These are phyloP conservation scores for Proteles cristata DNA, from an alignment of 2,113 vertebrate species.

Conservation along the genomic window DNA sequence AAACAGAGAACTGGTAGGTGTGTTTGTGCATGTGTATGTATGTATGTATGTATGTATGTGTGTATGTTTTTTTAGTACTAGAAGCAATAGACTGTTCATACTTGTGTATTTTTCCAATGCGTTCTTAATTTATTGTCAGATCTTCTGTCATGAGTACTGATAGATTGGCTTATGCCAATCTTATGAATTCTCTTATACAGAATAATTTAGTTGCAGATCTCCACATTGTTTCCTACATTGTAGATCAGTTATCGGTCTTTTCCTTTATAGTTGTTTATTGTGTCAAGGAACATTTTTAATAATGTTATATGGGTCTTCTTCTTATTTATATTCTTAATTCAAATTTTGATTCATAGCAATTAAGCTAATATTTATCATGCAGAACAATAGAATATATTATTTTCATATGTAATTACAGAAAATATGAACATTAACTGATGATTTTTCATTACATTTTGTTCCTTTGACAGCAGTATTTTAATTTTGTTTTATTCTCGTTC, in stretches of 20 bases:
- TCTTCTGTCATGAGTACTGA: not conserved
- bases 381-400: not conserved
- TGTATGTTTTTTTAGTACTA: not conserved
- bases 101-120: not conserved
- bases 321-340: slow-evolving; percentile 61
- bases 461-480: slow-evolving; percentile 23
- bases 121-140: slow-evolving; percentile 3
- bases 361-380: not conserved
- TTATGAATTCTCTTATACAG: not conserved
- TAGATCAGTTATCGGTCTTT: not conserved
- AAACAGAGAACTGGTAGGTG: slow-evolving; percentile 78
- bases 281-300: not conserved
- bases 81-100: not conserved
- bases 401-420: slow-evolving; percentile 30
- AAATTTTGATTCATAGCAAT: slow-evolving; percentile 40
- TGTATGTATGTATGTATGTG: not conserved
- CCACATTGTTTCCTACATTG: not conserved
- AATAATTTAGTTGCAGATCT: not conserved
- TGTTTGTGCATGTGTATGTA: not conserved
- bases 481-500: slow-evolving; percentile 66
- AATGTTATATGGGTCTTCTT: not conserved
- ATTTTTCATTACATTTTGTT: slow-evolving; percentile 11
- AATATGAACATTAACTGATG: not conserved
- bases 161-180: not conserved
- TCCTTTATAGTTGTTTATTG: not conserved